Evolutionary conservation across 2,797 vertebrate genomes (phyloP), one percentile per base, ranked within the genome.

Genomic region (Sebastes steindachneri): DNA sequence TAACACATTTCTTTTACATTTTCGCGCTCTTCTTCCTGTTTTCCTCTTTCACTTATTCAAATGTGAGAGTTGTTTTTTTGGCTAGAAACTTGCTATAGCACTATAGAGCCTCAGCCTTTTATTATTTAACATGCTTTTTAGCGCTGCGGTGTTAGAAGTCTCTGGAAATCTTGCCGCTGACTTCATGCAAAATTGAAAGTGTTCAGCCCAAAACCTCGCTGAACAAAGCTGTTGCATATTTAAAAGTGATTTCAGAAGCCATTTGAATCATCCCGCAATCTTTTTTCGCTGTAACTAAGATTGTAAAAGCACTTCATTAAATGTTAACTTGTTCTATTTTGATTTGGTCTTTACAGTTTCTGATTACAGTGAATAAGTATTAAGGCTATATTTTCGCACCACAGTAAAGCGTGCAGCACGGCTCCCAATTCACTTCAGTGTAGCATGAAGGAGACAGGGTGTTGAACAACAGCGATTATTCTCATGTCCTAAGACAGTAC

Each of bases 171-270:
- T 83, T 68, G 75, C 79, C 21, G 11, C 82, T 51, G 70, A 71
- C 87, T 79, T 92, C 78, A 91, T 94, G 80, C 73, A 92, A 90
- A 86, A 90, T 91, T 92, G 6, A 93, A 86, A 80, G 17, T 29
- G 53, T 79, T 82, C 85, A 89, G 79, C 68, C 68, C 62, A 73
- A 89, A 92, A 83, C 83, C 88, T 89, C 26, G 3, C 77, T 66
- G 75, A 91, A 90, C 90, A 89, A 89, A 85, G 85, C 75, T 89
- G 77, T 57, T 93, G 81, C 79, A 89, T 92, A 91, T 91, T 95
- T 92, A 68, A 92, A 63, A 41, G 66, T 11, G 48, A 55, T 21
- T 86, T 93, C 73, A 79, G 21, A 80, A 70, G 74, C 70, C 31
- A 57, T 90, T 77, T 80, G 62, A 90, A 86, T 93, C 86, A 82